Base-by-base conservation (phyloP, 2,113 vertebrate genomes). In the Dasyornis broadbenti region DNA sequence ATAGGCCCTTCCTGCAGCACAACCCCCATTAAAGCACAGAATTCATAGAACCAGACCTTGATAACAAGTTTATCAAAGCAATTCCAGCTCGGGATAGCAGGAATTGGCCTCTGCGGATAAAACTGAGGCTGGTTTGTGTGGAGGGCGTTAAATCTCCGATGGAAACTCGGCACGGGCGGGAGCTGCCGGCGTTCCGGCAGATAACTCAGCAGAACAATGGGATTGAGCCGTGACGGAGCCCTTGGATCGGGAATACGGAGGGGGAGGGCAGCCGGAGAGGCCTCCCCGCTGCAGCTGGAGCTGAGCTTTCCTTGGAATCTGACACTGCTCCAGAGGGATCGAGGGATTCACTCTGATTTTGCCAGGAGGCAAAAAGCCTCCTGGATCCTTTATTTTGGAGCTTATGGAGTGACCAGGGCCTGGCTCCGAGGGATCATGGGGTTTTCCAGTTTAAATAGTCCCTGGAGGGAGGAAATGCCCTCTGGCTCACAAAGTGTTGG, bases 161-260 rank as follows among this genome's bases (percentile, higher is more conserved):
- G 68, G 68, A 33, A 72, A 19, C 49, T 10, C n/a, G 15, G 54
- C 16, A 11, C 17, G 19, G 85, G 68, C 10, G 39, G 61, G 70
- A 28, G 37, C 37, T 42, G 50, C 50, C 13, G 31, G 40, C 42
- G 54, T 68, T 79, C 91, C 68, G 47, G 91, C 5, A 27, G 35
- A 52, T 61, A 92, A 92, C 82, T 23, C 56, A 44, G 91, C 82
- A 96, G 33, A 90, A 91, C 94, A 93, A 87, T 44, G 88, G 72
- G 66, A 95, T 86, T 10, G 87, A 76, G 87, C 70, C 26, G 30
- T 61, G 79, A 54, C 40, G 0, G 35, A 30, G 69, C 53, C 6
- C 69, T 44, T 53, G 68, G 16, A 50, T 7, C 11, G 0, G 5
- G 26, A 16, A 21, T 42, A 33, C 33, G 23, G 52, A 22, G 45